These are phyloP conservation scores for Notarius lentiginosus DNA, from an alignment of 2,113 vertebrate genomes.

Conservation along the genomic window DNA sequence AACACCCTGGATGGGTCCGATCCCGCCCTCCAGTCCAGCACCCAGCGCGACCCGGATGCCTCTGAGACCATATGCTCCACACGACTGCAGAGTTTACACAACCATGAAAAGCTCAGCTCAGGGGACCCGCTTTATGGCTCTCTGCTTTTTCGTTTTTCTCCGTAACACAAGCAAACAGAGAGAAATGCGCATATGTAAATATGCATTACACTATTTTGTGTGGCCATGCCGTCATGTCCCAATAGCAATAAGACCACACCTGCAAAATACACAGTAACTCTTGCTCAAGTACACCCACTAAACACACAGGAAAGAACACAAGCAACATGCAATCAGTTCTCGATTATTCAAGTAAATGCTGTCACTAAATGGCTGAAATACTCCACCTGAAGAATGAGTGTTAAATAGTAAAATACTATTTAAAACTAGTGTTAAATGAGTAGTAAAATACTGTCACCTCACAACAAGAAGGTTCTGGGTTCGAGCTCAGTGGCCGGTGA, in stretches of 20 bases:
- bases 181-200: neutral
- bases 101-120: neutral
- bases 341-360: neutral
- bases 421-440: too few species aligned
- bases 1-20: neutral
- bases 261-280: conserved; percentile 46
- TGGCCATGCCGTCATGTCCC: neutral
- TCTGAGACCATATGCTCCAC: neutral
- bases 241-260: conserved; percentile 35
- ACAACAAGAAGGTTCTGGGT: too few species aligned
- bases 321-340: conserved; percentile 6
- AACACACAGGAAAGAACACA: conserved; percentile 18
- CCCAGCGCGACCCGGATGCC: conserved; percentile 51
- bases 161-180: neutral
- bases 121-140: neutral
- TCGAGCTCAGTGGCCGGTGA: too few species aligned
- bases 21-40: conserved; percentile 23
- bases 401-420: too few species aligned
- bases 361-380: neutral
- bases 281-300: conserved; percentile 37
- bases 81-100: neutral
- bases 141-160: neutral
- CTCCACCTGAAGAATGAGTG: neutral
- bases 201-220: neutral
- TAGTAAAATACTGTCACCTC: too few species aligned